phyloP scores from a whole-genome alignment of 2,113 vertebrate genomes.

The Proterorhinus semilunaris region DNA sequence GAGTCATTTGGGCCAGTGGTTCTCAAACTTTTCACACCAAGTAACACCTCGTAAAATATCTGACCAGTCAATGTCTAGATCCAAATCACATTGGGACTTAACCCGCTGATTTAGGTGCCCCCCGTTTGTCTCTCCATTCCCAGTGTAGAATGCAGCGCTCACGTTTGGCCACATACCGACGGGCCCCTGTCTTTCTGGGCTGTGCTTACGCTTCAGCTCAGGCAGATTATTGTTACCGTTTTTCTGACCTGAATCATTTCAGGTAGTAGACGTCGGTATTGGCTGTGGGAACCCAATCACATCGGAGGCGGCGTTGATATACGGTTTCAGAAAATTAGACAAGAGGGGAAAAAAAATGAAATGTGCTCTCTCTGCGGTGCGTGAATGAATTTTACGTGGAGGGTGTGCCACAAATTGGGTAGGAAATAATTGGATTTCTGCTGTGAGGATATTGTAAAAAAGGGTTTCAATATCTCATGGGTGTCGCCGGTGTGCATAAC shows the following conservation, averaged over 20 bases:
- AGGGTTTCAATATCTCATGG: constrained; percentile 4
- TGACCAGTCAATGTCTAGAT: no score
- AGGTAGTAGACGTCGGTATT: constrained; percentile 21
- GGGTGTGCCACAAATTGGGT: not conserved
- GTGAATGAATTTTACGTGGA: constrained; percentile 6
- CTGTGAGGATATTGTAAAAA: constrained; percentile 1
- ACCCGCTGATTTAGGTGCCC: no score
- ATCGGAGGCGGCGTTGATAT: constrained; percentile 1
- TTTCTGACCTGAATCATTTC: constrained; percentile 25
- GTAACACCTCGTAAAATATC: no score
- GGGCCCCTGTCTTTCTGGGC: constrained; percentile 20
- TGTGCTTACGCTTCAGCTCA: constrained; percentile 17
- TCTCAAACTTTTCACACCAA: no score
- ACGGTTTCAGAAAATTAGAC: constrained; percentile 12
- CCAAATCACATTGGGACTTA: no score
- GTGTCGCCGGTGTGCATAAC: not conserved
- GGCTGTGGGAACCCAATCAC: constrained; percentile 24
- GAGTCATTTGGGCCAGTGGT: no score
- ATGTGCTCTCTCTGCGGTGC: not conserved
- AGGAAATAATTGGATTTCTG: not conserved
- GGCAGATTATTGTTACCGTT: not conserved
- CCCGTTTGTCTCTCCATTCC: not conserved
- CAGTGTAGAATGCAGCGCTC: constrained; percentile 23
- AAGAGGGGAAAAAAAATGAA: constrained; percentile 5
- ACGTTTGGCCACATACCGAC: constrained; percentile 44